Evolutionary conservation across 2,797 vertebrate genomes (phyloP), one percentile per base, ranked within the genome.

Genomic region (Novumbra hubbsi): DNA sequence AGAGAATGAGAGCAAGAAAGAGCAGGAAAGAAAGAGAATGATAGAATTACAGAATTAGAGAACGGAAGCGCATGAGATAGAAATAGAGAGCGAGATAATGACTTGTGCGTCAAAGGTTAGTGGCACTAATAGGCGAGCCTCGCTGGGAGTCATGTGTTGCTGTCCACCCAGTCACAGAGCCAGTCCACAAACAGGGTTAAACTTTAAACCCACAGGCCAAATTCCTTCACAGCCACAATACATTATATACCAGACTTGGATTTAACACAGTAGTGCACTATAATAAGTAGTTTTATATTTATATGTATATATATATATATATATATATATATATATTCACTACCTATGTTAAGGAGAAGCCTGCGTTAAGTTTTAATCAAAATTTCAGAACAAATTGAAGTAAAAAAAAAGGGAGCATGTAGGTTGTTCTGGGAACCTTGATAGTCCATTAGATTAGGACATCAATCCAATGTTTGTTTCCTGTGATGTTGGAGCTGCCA

Each of bases 61-160:
- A 45, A 11, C 34, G 9, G 41, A 45, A 45, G 41, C 41, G 3
- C 41, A 12, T 11, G 57, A 27, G 27, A 17, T 30, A 68, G 50
- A 45, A 55, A 70, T 27, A 32, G 52, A 12, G 66, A 11, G 60
- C 30, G 14, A 77, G 76, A 85, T 73, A 85, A 83, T 67, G 74
- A 80, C 73, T 80, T 80, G 76, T 79, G 77, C 89, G 88, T 83
- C 87, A 92, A 92, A 93, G 89, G 89, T 81, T 88, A 86, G 30
- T 0, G 4, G 68, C 82, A 83, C 84, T 91, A 90, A 92, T 90
- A 86, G 90, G 89, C 79, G 88, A 85, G 78, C 48, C 3, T 78
- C 87, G 76, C 81, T 83, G 72, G 72, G 75, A 84, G 83, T 91
- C 88, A 88, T 88, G 87, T 84, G 89, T 77, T 84, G 50, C 5